Base-by-base conservation (phyloP, 1,140 invertebrate species). In the Aphelenchoides avenae region DNA sequence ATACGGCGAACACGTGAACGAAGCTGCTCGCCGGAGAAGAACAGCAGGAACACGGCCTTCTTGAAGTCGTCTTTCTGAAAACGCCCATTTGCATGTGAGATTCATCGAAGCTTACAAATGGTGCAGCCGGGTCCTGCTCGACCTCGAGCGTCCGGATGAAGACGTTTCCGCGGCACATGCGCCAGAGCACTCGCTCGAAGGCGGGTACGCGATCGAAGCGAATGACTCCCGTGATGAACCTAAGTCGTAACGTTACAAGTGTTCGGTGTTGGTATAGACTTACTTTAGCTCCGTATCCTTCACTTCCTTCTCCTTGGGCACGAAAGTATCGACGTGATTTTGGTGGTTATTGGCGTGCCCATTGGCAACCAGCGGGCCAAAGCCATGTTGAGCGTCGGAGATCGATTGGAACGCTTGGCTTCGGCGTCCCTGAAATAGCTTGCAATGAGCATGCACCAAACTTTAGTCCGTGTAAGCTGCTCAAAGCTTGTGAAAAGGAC, bases 11-110 rank as follows among this genome's bases (percentile, higher is more conserved):
- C 79, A 64, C 76, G 66, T 15, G 62, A 56, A 56, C 79, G 79
- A 11, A 82, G 70, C 66, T 82, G 79, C 43, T 81, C 80, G 52
- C 81, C 81, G 76, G 81, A 81, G 71, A 81, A 82, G 64, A 81
- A 82, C 31, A 82, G 73, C 31, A 82, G 78, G 61, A 82, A 82
- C 4, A 79, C 80, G 49, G 78, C 57, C 22, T 51, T 46, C 2
- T 18, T n/a, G 9, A 30, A 6, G 3, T 58, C 57, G 37, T 51
- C 57, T 60, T 58, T 54, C 54, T 54, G 20, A 4, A 57, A 5
- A 5, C 15, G 3, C 36, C 5, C 36, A 24, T 54, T 56, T 24
- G n/a, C 18, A 15, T 18, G 9, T 7, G 5, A 53, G 20, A 15
- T 34, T 30, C 2, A 29, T 3, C 34, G 22, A 15, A 34, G 39